phyloP scores from a whole-genome alignment of 2,113 vertebrate genomes.

The Gorsachius goisagi region DNA sequence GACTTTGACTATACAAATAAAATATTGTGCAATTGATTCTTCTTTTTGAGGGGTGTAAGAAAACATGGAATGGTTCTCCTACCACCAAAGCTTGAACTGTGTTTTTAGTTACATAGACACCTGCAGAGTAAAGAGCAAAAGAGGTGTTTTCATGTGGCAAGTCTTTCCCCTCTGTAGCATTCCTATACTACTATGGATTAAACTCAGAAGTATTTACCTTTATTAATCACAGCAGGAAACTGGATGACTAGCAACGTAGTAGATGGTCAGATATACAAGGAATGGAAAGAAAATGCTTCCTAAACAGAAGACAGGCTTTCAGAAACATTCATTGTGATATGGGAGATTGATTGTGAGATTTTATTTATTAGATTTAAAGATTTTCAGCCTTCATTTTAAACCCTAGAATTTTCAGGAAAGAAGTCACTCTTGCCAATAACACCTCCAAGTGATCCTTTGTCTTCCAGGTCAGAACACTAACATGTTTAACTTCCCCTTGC shows the following conservation, averaged over 20 bases:
- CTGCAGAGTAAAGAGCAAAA: not conserved
- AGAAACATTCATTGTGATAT: not conserved
- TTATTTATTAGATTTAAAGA: not conserved
- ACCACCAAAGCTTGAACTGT: not conserved
- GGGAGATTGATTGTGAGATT: not conserved
- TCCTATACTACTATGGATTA: not conserved
- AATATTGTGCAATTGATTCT: not conserved
- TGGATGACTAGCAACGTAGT: not conserved
- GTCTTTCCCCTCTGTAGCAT: not conserved
- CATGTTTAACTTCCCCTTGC: not conserved
- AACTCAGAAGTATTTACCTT: not conserved
- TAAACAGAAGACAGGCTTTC: not conserved
- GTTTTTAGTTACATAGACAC: not conserved
- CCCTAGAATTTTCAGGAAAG: not conserved
- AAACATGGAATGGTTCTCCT: not conserved
- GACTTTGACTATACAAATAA: not conserved
- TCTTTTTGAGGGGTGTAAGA: not conserved
- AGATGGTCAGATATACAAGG: not conserved
- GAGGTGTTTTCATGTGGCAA: rapidly evolving
- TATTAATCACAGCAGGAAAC: not conserved
- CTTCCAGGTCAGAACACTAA: not conserved
- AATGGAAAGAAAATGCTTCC: not conserved
- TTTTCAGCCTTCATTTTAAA: not conserved
- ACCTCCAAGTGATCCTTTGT: not conserved
- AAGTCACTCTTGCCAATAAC: rapidly evolving